Percentiles rank a stretch among this genome's conserved stretches.
These are phyloP conservation scores for Chaunax sp. DNA, from an alignment of 2,797 vertebrate species.

Conservation along the genomic window DNA sequence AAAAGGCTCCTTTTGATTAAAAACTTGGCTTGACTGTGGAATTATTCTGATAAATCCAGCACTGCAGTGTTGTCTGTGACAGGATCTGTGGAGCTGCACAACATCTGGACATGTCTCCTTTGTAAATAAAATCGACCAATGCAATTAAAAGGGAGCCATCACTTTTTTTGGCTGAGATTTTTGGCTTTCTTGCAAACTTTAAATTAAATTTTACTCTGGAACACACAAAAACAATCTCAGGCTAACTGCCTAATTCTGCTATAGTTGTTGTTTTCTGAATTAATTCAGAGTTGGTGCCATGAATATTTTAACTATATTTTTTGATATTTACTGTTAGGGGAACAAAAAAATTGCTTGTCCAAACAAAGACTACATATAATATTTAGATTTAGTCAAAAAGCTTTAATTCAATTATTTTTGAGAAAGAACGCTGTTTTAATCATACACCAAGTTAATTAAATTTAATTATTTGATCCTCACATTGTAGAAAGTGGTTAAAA, in stretches of 20 bases:
- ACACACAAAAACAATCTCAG: conserved; percentile 8
- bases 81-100: conserved; percentile 13
- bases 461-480: background rate
- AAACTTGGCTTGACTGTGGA: conserved; percentile 22
- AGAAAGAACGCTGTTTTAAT: background rate
- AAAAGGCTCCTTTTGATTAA: background rate
- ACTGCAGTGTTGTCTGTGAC: conserved; percentile 1
- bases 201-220: conserved; percentile 8
- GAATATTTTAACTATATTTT: background rate
- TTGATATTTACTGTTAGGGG: background rate
- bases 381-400: conserved; percentile 1
- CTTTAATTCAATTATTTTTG: background rate
- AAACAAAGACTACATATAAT: background rate
- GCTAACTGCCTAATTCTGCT: background rate
- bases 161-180: background rate
- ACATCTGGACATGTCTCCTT: conserved; percentile 29
- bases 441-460: background rate
- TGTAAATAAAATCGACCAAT: background rate
- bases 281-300: background rate
- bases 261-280: background rate
- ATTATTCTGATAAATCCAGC: conserved; percentile 19
- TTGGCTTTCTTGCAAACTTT: conserved; percentile 17
- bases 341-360: background rate
- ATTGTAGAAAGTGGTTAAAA: background rate
- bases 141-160: conserved; percentile 29